Evolutionary conservation across 2,797 vertebrate genomes (phyloP).

Genomic region (Bucorvus abyssinicus): DNA sequence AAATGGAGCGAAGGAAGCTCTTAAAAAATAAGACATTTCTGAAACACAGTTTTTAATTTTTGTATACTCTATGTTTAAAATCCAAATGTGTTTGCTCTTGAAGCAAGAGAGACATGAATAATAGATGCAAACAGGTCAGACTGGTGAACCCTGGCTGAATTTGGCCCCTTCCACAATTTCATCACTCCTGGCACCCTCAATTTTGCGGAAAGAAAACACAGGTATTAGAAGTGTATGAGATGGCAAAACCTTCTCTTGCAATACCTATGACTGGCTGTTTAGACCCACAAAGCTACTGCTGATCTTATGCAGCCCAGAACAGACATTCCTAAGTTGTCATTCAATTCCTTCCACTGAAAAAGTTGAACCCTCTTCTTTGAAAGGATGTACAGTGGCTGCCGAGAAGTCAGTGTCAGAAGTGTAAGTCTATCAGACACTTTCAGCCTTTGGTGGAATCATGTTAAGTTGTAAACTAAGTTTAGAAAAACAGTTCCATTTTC

Average conservation of each 20-base stretch:
- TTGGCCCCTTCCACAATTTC: neutral
- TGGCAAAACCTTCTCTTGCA: neutral
- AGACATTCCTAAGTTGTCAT: neutral
- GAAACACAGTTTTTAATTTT: neutral
- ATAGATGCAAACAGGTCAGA: neutral
- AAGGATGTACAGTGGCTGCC: neutral
- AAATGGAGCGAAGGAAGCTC: neutral
- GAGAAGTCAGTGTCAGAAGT: neutral
- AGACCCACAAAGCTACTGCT: neutral
- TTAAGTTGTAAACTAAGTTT: neutral
- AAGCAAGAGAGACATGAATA: neutral
- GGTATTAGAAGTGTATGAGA: neutral
- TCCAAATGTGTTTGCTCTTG: neutral
- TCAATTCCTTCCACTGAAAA: neutral
- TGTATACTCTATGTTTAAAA: neutral
- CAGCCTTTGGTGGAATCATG: neutral
- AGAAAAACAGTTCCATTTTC: neutral
- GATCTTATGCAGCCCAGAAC: neutral
- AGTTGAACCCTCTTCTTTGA: neutral
- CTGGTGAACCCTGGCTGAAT: neutral
- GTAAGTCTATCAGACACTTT: neutral
- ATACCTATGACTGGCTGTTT: neutral
- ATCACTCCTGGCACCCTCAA: neutral
- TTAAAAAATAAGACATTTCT: neutral
- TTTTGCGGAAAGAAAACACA: neutral